Evolutionary conservation across 2,888 invertebrate genomes (phyloP), one percentile per base, ranked within the genome.

Genomic region (Ptilodon capucinus): DNA sequence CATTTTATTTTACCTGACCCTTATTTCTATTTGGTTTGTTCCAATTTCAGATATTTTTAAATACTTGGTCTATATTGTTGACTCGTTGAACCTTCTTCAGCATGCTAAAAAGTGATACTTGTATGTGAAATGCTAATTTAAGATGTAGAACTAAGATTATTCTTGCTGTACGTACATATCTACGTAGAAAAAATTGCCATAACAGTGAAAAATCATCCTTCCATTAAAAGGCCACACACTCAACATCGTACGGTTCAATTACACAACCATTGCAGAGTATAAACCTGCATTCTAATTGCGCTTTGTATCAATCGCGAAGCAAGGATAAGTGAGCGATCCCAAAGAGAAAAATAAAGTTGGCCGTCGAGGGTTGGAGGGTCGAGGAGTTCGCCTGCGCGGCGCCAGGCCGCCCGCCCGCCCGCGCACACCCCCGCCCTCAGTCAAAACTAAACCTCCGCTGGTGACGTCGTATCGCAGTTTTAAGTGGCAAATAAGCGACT

Each of bases 311-410:
- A 63, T 67, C 55, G 60, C 60, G 61, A 67, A 60, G 65, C 60
- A 51, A 58, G 76, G 77, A 78, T 75, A 78, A 76, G 76, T 76
- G 72, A 74, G 57, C 67, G 74, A 79, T 74, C 68, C 61, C 57
- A 76, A 78, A 77, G 74, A 74, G 73, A 78, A 80, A 79, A 82
- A 81, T 76, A 76, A 71, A 76, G 66, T 75, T 66, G 54, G 60
- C 60, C 60, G 69, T 65, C 62, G 65, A 57, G 55, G 51, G 39
- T 40, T 44, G 35, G 48, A 42, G 38, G 17, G 28, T 42, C 23
- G 32, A 46, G 48, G 51, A 51, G 48, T 42, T 65, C 79, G 79
- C 72, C 80, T 77, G 81, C 81, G 79, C 79, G 81, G 68, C 74
- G 77, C 76, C 76, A 34, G 2, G 25, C 46, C 62, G 51, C 68